Evolutionary conservation across 2,113 vertebrate species (phyloP), one percentile per base, ranked within the genome.

Genomic region (Mormoops blainvillei): DNA sequence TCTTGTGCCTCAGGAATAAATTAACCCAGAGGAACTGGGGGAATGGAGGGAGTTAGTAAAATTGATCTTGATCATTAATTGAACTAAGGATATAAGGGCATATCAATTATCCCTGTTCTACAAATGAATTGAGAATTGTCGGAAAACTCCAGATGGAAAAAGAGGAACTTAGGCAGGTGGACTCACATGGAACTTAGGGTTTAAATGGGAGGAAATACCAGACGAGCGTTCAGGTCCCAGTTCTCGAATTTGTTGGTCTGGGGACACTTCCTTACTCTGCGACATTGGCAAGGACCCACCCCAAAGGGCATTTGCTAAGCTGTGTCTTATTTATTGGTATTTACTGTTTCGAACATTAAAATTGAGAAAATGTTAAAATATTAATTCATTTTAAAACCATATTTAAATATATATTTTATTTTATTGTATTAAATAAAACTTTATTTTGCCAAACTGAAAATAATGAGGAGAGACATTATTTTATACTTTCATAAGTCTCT

Each of bases 341-440:
- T 76, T 87, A 36, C 16, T 61, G 58, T 84, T 91, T 91, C 86
- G 33, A 82, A 41, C 26, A 50, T 78, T 84, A 48, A 73, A 52
- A 61, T 33, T 41, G 36, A 86, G 31, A 50, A 89, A 58, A 74
- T 1, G 65, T 56, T 18, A 38, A 81, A 58, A 52, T 85, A 61
- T 43, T 52, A 78, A 45, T 58, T 81, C 18, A n/a, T 84, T 74
- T 81, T 73, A 77, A 78, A 87, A 77, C 70, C 33, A 19, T 7
- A n/a, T 48, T 61, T 45, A 88, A 38, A 12, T 31, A 61, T 28
- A 28, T 28, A 26, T 28, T 63, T 31, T 31, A 31, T 15, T 92
- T 61, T 65, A 41, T 80, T 85, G 52, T 63, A 38, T 10, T 28
- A 54, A 63, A 87, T 63, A 89, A 31, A 76, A 31, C 13, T n/a